Conservation (phyloP, 2,113 vertebrate genomes). For the Halichoeres trimaculatus region DNA sequence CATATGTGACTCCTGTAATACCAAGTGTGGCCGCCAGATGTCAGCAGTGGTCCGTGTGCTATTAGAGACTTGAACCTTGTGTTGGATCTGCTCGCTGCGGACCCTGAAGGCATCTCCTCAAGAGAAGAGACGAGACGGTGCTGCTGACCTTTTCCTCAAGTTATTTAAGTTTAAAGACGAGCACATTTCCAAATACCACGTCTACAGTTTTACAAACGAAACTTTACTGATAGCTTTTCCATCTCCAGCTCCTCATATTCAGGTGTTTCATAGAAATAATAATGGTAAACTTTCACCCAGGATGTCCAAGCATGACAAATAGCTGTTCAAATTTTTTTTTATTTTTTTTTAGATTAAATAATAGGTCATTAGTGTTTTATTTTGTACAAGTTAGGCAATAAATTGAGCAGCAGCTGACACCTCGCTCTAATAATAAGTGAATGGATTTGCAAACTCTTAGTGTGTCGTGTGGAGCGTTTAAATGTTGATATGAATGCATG, state of each 20-base stretch:
- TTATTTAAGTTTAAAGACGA: slow-evolving; percentile 18
- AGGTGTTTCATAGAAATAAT: not conserved
- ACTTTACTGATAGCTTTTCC: not conserved
- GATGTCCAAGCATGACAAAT: no score
- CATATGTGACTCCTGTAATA: not conserved
- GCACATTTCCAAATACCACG: not conserved
- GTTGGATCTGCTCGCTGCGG: slow-evolving; percentile 1
- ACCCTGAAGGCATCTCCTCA: not conserved
- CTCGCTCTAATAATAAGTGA: not conserved
- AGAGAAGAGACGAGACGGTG: not conserved
- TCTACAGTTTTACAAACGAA: not conserved
- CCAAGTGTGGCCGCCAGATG: slow-evolving; percentile 60
- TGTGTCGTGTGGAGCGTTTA: no score
- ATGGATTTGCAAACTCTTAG: not conserved
- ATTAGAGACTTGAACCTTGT: not conserved
- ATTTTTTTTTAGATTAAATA: no score
- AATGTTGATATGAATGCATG: no score
- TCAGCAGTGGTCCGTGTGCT: slow-evolving; percentile 43
- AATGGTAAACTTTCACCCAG: not conserved
- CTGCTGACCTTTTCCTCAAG: slow-evolving; percentile 11
- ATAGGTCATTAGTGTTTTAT: no score
- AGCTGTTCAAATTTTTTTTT: no score
- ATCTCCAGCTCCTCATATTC: not conserved
- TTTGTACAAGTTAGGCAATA: no score
- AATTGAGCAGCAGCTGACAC: no score